phyloP scores from a whole-genome alignment of 2,113 vertebrate species.

The Microcebus murinus region DNA sequence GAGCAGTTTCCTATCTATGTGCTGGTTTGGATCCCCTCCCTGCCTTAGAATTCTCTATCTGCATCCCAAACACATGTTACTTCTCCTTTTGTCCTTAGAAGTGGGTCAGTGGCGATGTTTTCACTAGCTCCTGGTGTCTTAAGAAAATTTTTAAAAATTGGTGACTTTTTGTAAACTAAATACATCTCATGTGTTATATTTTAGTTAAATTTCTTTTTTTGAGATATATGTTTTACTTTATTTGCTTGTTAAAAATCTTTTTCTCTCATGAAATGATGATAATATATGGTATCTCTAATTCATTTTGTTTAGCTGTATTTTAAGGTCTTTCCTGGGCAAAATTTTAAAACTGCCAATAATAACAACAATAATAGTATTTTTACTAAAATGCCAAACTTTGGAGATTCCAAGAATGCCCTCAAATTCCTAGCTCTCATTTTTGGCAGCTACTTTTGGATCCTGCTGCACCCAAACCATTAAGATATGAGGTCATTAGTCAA shows the following conservation, averaged over 20 bases:
- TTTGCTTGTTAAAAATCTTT: not conserved
- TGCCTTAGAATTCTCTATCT: not conserved
- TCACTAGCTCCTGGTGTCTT: not conserved
- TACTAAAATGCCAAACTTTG: not conserved
- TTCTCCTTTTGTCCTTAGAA: not conserved
- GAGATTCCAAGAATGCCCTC: not conserved
- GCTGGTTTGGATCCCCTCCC: not conserved
- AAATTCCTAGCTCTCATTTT: not conserved
- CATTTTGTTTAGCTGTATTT: not conserved
- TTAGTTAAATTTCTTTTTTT: not conserved
- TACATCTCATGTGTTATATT: not conserved
- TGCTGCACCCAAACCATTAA: not conserved
- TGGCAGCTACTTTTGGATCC: not conserved
- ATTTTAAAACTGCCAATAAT: not conserved
- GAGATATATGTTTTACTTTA: not conserved
- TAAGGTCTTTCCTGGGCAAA: not conserved
- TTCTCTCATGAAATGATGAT: not conserved
- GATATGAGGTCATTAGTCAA: not conserved
- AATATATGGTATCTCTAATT: not conserved
- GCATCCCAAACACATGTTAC: fast-evolving
- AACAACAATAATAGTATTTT: not conserved
- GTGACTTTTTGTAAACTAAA: not conserved
- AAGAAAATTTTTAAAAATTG: not conserved
- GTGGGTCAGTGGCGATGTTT: not conserved
- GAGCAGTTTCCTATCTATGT: not conserved